Conservation (phyloP, 2,797 vertebrate species). For the Tadarida brasiliensis region DNA sequence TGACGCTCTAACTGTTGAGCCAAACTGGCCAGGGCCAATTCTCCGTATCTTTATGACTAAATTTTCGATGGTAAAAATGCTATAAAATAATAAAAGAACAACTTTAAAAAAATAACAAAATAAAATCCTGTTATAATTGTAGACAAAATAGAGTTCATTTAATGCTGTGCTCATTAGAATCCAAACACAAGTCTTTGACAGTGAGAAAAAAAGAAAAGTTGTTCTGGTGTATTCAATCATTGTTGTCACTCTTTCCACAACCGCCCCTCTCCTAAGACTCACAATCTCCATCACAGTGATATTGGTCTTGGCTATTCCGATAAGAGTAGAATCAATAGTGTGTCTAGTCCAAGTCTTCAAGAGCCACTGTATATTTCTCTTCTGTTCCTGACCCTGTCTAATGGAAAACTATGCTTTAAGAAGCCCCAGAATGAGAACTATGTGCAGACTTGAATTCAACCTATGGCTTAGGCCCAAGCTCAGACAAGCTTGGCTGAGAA, state of each 20-base stretch:
- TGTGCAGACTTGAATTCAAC: not conserved
- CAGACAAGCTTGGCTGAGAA: not conserved
- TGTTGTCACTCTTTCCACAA: not conserved
- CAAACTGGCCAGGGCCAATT: not conserved
- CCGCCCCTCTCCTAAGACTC: accelerated
- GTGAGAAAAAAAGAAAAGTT: not conserved
- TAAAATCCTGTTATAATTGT: not conserved
- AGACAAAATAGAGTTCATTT: not conserved
- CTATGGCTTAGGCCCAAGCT: not conserved
- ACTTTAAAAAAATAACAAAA: not conserved
- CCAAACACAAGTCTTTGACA: not conserved
- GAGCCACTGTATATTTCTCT: not conserved
- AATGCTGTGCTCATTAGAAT: not conserved
- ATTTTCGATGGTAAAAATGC: not conserved
- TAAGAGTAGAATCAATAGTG: not conserved
- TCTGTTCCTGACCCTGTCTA: not conserved
- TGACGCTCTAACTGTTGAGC: no score
- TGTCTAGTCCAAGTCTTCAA: not conserved
- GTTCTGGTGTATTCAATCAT: not conserved
- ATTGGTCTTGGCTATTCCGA: not conserved
- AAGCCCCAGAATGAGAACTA: not conserved
- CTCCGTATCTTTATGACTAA: not conserved
- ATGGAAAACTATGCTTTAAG: not conserved
- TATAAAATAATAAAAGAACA: not conserved
- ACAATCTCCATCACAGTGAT: not conserved